phyloP scores from a whole-genome alignment of 2,797 vertebrate genomes.

The Rachycentron canadum region DNA sequence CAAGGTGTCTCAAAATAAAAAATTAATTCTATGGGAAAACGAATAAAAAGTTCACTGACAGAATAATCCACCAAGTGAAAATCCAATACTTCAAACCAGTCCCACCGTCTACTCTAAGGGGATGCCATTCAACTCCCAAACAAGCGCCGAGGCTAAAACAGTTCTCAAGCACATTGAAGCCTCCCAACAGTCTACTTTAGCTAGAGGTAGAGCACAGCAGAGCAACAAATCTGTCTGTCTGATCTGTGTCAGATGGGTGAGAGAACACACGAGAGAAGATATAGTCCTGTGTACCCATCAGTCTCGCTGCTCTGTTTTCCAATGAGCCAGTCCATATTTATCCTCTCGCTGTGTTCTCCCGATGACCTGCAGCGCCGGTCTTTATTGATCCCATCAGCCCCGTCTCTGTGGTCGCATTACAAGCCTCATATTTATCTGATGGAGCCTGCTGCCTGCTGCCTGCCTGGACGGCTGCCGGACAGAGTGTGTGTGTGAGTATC shows the following conservation, averaged over 20 bases:
- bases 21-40: neutral
- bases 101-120: neutral
- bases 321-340: conserved; percentile 85
- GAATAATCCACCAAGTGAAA: neutral
- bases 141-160: conserved; percentile 3
- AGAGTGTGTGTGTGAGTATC: conserved; percentile 50
- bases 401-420: conserved; percentile 81
- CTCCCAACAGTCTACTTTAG: conserved; percentile 25
- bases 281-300: conserved; percentile 77
- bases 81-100: neutral
- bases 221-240: conserved; percentile 57
- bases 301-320: conserved; percentile 76
- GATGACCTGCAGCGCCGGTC: conserved; percentile 77
- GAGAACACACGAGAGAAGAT: conserved; percentile 69
- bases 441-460: conserved; percentile 69
- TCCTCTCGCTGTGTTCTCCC: conserved; percentile 75
- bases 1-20: neutral
- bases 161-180: conserved; percentile 14
- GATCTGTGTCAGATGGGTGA: conserved; percentile 64
- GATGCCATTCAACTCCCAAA: conserved; percentile 26
- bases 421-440: conserved; percentile 83
- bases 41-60: neutral
- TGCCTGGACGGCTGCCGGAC: conserved; percentile 67
- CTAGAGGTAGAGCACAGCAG: conserved; percentile 34
- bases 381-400: conserved; percentile 82